Evolutionary conservation across 2,797 vertebrate genomes (phyloP).

Genomic region (Cynopterus sphinx): DNA sequence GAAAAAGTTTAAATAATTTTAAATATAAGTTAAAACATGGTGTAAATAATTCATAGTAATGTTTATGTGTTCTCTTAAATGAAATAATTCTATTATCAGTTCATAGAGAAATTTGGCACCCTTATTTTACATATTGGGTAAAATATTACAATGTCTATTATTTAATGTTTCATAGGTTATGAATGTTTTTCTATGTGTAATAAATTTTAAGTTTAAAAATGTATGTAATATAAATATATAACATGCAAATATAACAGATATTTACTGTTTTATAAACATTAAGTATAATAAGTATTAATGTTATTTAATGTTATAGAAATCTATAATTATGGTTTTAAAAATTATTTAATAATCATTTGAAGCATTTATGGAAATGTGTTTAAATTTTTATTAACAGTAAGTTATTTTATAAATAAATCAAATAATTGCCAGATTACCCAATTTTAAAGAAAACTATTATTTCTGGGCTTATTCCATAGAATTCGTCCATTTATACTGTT

Average conservation of each 20-base stretch:
- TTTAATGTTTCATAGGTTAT: neutral
- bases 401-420: neutral
- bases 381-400: neutral
- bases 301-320: neutral
- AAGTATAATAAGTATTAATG: neutral
- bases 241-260: neutral
- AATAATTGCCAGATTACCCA: neutral
- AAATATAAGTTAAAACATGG: neutral
- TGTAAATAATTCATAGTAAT: neutral
- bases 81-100: neutral
- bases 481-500: neutral
- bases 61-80: neutral
- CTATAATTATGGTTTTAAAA: neutral
- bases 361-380: neutral
- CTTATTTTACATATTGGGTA: neutral
- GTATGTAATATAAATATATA: neutral
- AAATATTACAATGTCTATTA: neutral
- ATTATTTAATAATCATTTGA: neutral
- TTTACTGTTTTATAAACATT: neutral
- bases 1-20: neutral
- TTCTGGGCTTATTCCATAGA: neutral
- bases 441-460: neutral
- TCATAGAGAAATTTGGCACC: neutral
- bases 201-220: neutral
- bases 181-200: neutral